phyloP scores from a whole-genome alignment of 2,888 invertebrate genomes.

The Pterostichus niger region DNA sequence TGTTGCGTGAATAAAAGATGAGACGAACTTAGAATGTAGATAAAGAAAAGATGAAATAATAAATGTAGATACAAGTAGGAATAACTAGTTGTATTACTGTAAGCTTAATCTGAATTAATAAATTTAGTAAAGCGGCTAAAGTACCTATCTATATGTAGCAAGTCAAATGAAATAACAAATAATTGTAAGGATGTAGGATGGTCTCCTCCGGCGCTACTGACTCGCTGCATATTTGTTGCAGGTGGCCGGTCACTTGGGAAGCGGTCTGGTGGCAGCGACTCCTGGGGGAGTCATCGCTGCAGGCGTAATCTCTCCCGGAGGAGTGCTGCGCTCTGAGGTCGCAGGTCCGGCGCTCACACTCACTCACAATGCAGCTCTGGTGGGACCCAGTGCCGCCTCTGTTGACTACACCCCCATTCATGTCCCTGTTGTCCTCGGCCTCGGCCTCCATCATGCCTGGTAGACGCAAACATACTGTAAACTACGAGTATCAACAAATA shows the following conservation, averaged over 20 bases:
- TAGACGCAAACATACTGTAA: background rate
- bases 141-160: too few species aligned
- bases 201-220: background rate
- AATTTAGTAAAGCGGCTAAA: too few species aligned
- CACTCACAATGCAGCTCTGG: slow-evolving; percentile 57
- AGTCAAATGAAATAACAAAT: too few species aligned
- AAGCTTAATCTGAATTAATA: too few species aligned
- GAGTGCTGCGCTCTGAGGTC: slow-evolving; percentile 50
- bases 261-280: background rate
- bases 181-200: too few species aligned
- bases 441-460: slow-evolving; percentile 34
- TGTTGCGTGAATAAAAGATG: too few species aligned
- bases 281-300: slow-evolving; percentile 62
- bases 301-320: slow-evolving; percentile 51
- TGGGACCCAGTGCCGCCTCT: slow-evolving; percentile 51
- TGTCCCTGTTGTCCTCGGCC: slow-evolving; percentile 10
- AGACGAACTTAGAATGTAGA: too few species aligned
- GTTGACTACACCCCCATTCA: slow-evolving; percentile 23
- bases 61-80: too few species aligned
- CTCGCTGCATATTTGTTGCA: background rate
- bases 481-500: too few species aligned
- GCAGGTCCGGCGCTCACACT: slow-evolving; percentile 16
- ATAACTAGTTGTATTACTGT: too few species aligned
- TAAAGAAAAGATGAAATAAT: too few species aligned
- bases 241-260: background rate